A percentile compares a stretch with the other conserved stretches of the same genome.
Conservation (phyloP, 2,888 invertebrate species). For the Microplitis manilae region DNA sequence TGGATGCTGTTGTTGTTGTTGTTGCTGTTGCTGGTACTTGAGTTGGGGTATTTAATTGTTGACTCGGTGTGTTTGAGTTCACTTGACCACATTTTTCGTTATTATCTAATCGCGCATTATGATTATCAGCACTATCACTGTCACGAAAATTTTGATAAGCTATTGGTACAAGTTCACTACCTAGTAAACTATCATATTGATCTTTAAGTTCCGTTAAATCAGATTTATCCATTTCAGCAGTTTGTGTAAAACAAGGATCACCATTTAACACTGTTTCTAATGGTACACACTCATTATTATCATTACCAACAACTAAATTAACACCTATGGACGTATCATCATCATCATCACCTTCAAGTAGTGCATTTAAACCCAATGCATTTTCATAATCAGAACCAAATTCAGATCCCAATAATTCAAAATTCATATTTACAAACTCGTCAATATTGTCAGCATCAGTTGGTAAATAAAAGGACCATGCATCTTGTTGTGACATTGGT, state of each 20-base stretch:
- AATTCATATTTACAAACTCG: constrained; percentile 35
- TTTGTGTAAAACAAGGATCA: constrained; percentile 54
- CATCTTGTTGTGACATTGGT: not conserved
- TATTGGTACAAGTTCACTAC: constrained; percentile 48
- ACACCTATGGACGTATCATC: constrained; percentile 43
- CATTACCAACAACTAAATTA: constrained; percentile 35
- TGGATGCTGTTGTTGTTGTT: not conserved
- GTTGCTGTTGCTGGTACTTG: not conserved
- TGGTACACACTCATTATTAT: constrained; percentile 42
- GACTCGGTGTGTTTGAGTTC: not conserved
- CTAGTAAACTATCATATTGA: constrained; percentile 52
- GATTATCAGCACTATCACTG: constrained; percentile 32
- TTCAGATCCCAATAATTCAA: constrained; percentile 44
- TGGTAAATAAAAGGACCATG: constrained; percentile 16
- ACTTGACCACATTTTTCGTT: constrained; percentile 39
- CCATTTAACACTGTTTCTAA: constrained; percentile 52
- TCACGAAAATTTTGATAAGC: constrained; percentile 36
- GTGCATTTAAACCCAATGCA: constrained; percentile 44
- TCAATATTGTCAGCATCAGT: constrained; percentile 21
- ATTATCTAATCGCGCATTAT: constrained; percentile 20
- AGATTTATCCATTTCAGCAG: constrained; percentile 53
- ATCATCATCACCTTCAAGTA: constrained; percentile 40
- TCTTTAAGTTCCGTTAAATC: constrained; percentile 51
- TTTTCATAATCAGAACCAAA: constrained; percentile 48
- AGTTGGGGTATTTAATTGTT: constrained; percentile 2